Percentiles rank a stretch among this genome's conserved stretches.
Evolutionary conservation across 92 coral and sea anemone genomes (phyloP).

Genomic region (Galaxea fascicularis): DNA sequence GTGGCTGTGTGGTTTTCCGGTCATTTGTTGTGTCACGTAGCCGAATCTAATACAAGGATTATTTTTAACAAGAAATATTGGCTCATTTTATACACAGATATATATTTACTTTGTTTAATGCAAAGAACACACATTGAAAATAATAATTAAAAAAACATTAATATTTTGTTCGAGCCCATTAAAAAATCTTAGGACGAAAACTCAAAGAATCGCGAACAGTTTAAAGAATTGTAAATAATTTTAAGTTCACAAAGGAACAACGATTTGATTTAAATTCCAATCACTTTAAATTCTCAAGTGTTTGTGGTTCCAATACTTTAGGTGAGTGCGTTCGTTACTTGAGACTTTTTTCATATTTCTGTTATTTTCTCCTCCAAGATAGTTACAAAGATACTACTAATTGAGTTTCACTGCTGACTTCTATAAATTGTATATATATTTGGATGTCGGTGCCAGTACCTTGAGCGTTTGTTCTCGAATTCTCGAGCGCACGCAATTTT

Average conservation of each 20-base stretch:
- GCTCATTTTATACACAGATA: slow-evolving; percentile 28
- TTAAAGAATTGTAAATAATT: background rate
- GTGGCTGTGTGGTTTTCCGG: slow-evolving; percentile 44
- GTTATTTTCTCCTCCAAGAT: background rate
- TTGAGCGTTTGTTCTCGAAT: background rate
- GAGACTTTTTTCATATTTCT: background rate
- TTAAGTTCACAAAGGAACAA: background rate
- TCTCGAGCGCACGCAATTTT: background rate
- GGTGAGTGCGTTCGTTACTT: background rate
- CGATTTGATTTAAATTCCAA: slow-evolving; percentile 27
- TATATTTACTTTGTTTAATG: slow-evolving; percentile 31
- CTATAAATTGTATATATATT: background rate
- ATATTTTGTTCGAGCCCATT: background rate
- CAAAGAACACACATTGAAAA: slow-evolving; percentile 12
- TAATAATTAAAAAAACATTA: background rate
- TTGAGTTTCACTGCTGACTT: background rate
- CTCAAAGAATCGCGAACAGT: background rate
- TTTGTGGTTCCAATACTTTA: background rate
- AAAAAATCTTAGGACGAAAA: background rate
- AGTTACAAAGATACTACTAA: background rate
- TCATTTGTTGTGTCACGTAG: slow-evolving; percentile 39
- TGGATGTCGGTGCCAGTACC: background rate
- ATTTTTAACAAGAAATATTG: slow-evolving; percentile 39
- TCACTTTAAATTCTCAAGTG: slow-evolving; percentile 15
- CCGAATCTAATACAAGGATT: slow-evolving; percentile 34